Percentiles rank a stretch among this genome's conserved stretches.
Conservation (phyloP, 2,888 invertebrate species). For the Brachylomia viminalis region DNA sequence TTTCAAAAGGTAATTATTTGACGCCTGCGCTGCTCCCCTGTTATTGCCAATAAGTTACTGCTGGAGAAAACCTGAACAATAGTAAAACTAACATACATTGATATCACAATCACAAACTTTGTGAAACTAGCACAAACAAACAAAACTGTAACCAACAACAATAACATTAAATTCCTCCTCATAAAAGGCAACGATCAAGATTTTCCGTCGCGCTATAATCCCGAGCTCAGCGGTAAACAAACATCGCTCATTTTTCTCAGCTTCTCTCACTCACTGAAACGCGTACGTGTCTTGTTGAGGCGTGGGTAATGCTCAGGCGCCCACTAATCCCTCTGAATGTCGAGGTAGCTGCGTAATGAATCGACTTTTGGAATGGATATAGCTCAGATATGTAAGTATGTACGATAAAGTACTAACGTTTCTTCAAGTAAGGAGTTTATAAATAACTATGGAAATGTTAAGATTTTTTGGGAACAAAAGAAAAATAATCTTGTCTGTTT, state of each 20-base stretch:
- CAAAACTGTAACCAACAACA: conserved; percentile 26
- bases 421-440: not conserved
- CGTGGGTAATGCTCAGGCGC: conserved; percentile 48
- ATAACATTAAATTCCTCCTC: conserved; percentile 24
- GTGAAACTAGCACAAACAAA: conserved; percentile 17
- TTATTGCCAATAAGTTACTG: not conserved
- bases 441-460: not conserved
- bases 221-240: conserved; percentile 48
- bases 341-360: conserved; percentile 36
- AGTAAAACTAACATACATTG: not conserved
- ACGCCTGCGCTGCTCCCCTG: not conserved
- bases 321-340: conserved; percentile 39
- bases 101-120: not conserved
- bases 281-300: conserved; percentile 45
- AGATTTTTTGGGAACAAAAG: not conserved
- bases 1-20: not conserved
- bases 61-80: not conserved
- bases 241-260: conserved; percentile 61
- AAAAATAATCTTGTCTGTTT: not conserved
- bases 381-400: not conserved
- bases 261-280: conserved; percentile 11
- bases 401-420: not conserved
- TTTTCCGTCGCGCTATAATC: conserved; percentile 44
- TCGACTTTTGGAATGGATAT: conserved; percentile 17
- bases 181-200: conserved; percentile 52